These are phyloP conservation scores for Agriopis marginaria DNA, from an alignment of 2,888 invertebrate genomes.

Conservation along the genomic window DNA sequence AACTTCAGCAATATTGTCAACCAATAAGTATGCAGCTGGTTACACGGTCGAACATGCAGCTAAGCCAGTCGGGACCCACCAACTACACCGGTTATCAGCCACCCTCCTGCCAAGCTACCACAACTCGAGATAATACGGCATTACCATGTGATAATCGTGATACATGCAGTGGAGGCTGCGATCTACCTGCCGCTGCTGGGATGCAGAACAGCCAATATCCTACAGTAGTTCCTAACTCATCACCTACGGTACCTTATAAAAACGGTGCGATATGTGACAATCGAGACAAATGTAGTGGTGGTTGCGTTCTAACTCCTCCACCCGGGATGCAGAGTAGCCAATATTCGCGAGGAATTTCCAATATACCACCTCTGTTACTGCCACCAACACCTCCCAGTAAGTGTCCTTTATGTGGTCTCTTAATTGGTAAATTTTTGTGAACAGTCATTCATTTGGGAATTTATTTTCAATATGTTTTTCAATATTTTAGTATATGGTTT, in stretches of 20 bases:
- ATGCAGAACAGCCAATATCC: background rate
- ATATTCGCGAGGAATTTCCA: background rate
- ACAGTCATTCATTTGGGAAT: background rate
- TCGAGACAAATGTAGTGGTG: background rate
- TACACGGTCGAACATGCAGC: background rate
- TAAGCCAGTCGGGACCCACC: too few relatives aligned
- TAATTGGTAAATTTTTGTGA: background rate
- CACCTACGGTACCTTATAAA: background rate
- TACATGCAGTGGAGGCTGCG: background rate
- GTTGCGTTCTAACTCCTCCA: conserved; percentile 1
- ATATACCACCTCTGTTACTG: background rate
- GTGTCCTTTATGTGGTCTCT: background rate
- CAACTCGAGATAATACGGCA: background rate
- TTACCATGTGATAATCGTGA: conserved; percentile 5
- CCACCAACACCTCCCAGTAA: background rate
- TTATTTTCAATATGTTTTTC: too few relatives aligned
- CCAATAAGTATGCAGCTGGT: background rate
- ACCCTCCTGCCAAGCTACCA: background rate
- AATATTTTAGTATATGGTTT: too few relatives aligned
- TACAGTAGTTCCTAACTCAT: too few relatives aligned
- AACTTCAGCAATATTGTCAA: background rate
- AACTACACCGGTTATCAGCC: too few relatives aligned
- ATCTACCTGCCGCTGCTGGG: background rate
- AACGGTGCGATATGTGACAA: background rate
- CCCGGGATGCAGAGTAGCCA: background rate